A percentile compares a stretch with the other conserved stretches of the same genome.
These are phyloP conservation scores for Trichogramma dendrolimi DNA, from an alignment of 2,888 invertebrate species.

Conservation along the genomic window DNA sequence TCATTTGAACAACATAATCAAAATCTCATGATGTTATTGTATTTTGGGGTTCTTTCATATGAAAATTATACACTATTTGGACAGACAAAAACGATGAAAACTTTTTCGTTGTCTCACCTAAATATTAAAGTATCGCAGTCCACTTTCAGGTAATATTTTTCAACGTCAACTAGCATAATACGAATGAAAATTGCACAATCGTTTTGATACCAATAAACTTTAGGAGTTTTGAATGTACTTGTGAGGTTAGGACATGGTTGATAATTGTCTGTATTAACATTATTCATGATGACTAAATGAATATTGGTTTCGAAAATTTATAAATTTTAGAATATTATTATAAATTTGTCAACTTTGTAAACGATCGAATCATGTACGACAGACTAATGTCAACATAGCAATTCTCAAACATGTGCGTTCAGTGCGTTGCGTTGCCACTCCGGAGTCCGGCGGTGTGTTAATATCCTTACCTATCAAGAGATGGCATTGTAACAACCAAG, in stretches of 20 bases:
- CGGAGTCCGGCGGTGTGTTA: too few species aligned
- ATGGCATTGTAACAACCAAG: too few species aligned
- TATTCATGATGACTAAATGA: too few species aligned
- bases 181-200: slow-evolving; percentile 39
- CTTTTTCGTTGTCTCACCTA: slow-evolving; percentile 35
- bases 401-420: too few species aligned
- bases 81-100: not conserved
- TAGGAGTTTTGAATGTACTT: slow-evolving; percentile 31
- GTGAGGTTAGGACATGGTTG: slow-evolving; percentile 13
- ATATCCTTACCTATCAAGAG: too few species aligned
- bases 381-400: too few species aligned
- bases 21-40: not conserved
- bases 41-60: not conserved
- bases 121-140: slow-evolving; percentile 38
- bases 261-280: too few species aligned
- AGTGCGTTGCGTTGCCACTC: too few species aligned
- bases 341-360: too few species aligned
- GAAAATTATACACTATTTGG: slow-evolving; percentile 1
- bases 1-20: not conserved
- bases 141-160: slow-evolving; percentile 41
- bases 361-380: too few species aligned
- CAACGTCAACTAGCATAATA: slow-evolving; percentile 40
- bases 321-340: too few species aligned
- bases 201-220: slow-evolving; percentile 45
- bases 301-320: too few species aligned